Percentiles rank a stretch among this genome's conserved stretches.
Conservation (phyloP, 2,113 vertebrate genomes). For the Marcusenius ussheri region DNA sequence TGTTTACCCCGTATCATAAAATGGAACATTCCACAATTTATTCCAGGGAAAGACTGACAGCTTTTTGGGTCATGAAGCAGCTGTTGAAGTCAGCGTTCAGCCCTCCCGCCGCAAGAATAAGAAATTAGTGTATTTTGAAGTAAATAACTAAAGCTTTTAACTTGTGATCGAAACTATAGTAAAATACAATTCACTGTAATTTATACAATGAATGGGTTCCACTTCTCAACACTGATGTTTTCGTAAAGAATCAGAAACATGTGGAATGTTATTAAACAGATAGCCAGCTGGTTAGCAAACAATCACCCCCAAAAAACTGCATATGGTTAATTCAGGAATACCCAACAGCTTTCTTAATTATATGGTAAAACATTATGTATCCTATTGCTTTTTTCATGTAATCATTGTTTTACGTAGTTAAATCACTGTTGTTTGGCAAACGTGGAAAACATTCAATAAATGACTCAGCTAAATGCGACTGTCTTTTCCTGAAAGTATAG, state of each 20-base stretch:
- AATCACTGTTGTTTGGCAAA: not conserved
- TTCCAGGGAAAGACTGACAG: conserved; percentile 85
- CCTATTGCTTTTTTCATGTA: not conserved
- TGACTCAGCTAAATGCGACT: not conserved
- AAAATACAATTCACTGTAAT: conserved; percentile 26
- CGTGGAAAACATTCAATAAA: not conserved
- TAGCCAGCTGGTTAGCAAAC: not conserved
- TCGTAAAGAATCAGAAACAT: not conserved
- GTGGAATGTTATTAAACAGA: not conserved
- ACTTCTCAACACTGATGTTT: not conserved
- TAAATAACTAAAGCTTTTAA: conserved; percentile 68
- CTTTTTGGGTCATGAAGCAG: conserved; percentile 85
- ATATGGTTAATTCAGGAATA: conserved; percentile 4
- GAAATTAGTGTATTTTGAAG: conserved; percentile 80
- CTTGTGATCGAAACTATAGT: conserved; percentile 48
- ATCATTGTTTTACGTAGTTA: not conserved
- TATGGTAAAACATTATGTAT: not conserved
- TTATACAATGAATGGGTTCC: conserved; percentile 20
- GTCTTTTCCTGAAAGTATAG: conserved; percentile 29
- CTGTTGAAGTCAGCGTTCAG: conserved; percentile 72
- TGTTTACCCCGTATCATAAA: conserved; percentile 41
- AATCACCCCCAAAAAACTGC: conserved; percentile 3
- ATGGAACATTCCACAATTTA: conserved; percentile 76
- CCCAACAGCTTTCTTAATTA: not conserved
- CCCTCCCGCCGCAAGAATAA: conserved; percentile 74